phyloP scores from a whole-genome alignment of 1,140 invertebrate species.

The Caenorhabditis briggsae region DNA sequence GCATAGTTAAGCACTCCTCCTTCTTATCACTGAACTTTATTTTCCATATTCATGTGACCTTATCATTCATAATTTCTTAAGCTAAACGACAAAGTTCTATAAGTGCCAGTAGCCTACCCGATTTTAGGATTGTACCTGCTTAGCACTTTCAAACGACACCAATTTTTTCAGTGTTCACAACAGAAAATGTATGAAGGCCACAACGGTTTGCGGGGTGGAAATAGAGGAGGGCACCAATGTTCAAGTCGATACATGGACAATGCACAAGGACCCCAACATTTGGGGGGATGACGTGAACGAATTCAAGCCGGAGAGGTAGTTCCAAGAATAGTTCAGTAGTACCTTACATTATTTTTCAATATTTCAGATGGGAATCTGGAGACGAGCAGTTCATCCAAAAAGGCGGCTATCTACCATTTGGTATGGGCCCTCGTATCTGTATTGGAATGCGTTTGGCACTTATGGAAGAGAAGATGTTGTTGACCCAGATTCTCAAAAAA shows the following conservation, averaged over 20 bases:
- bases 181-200: constrained; percentile 18
- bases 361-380: constrained; percentile 58
- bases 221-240: constrained; percentile 78
- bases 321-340: too few relatives aligned
- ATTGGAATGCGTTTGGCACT: constrained; percentile 83
- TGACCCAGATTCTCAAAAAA: constrained; percentile 76
- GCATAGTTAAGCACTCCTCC: too few relatives aligned
- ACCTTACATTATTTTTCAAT: background rate
- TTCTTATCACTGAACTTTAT: too few relatives aligned
- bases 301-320: constrained; percentile 60
- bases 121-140: too few relatives aligned
- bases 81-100: too few relatives aligned
- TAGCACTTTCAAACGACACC: background rate
- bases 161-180: background rate
- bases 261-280: constrained; percentile 76
- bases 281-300: constrained; percentile 73
- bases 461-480: constrained; percentile 82
- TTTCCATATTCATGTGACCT: too few relatives aligned
- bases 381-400: constrained; percentile 23
- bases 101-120: too few relatives aligned
- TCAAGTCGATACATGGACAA: constrained; percentile 77
- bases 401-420: constrained; percentile 79
- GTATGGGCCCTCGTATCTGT: constrained; percentile 80
- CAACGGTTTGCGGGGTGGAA: constrained; percentile 43
- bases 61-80: too few relatives aligned